A percentile compares a stretch with the other conserved stretches of the same genome.
Conservation (phyloP, 2,113 vertebrate genomes). For the Rafetus swinhoei region DNA sequence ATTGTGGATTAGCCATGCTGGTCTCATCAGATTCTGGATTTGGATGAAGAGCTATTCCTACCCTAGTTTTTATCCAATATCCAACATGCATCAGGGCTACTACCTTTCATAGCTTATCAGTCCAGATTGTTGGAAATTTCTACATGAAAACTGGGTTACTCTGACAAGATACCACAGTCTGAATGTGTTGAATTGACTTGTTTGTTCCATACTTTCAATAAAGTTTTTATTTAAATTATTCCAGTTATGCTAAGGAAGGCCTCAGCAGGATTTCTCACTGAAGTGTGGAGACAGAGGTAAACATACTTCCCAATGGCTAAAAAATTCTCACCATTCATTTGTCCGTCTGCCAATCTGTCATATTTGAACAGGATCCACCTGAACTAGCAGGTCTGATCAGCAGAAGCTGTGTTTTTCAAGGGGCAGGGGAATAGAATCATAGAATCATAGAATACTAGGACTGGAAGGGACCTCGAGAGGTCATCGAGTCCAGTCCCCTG, state of each 20-base stretch:
- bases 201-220: neutral
- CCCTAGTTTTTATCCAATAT: fast-evolving
- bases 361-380: neutral
- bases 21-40: neutral
- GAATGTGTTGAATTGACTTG: neutral
- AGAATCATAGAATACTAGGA: too few species aligned
- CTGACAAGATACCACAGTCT: neutral
- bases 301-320: neutral
- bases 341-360: neutral
- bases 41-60: neutral
- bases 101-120: neutral
- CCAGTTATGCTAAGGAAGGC: neutral
- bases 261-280: neutral
- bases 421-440: neutral
- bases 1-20: fast-evolving
- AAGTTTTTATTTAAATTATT: neutral
- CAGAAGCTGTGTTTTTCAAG: neutral
- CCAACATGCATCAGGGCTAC: neutral
- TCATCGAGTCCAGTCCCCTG: too few species aligned
- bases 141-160: fast-evolving
- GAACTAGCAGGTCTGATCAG: neutral
- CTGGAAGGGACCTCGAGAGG: too few species aligned
- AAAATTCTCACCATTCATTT: neutral
- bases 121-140: fast-evolving
- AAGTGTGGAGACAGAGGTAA: fast-evolving